Base-by-base conservation (phyloP, 1,140 invertebrate species). In the Drosophila chauvacae region DNA sequence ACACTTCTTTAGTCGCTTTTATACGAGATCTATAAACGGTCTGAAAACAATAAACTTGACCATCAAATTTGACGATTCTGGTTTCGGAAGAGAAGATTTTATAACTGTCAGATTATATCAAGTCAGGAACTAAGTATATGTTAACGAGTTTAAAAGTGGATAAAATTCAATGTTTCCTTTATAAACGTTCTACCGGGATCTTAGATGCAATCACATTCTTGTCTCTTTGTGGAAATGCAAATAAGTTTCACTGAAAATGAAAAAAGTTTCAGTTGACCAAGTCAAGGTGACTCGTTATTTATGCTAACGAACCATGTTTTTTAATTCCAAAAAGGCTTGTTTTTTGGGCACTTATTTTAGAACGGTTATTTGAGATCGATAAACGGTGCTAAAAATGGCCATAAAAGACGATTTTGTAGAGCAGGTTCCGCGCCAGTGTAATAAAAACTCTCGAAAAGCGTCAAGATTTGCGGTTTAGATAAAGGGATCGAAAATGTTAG, bases 301-400 rank as follows among this genome's bases (percentile, higher is more conserved):
- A 72, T 72, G 66, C 39, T 50, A 71, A 72, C 71, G 5, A 39
- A 16, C 1, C 50, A 50, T 42, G 53, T 35, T 42, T 58, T 57
- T 26, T 7, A 20, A 0, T n/a, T 2, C 16, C 28, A 35, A 28
- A 45, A 37, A 42, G 10, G 26, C 23, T 39, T 14, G 50, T 65
- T 33, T 68, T 30, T 64, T 20, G 23, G 3, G 35, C 16, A 23
- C 62, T 53, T 30, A 26, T 58, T 50, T 58, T 16, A 35, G 37
- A 71, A 50, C 6, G 26, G 7, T 71, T 45, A 47, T 71, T 51
- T 14, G 37, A 26, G 7, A 28, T 51, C 53, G 28, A 70, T 70
- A 71, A 71, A 71, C 45, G 55, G 45, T 60, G 55, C 33, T 51
- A 33, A 42, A 33, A 61, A 28, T 18, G 35, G 13, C 6, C 11